Evolutionary conservation across 2,797 vertebrate species (phyloP).

Genomic region (Ataeniobius toweri): DNA sequence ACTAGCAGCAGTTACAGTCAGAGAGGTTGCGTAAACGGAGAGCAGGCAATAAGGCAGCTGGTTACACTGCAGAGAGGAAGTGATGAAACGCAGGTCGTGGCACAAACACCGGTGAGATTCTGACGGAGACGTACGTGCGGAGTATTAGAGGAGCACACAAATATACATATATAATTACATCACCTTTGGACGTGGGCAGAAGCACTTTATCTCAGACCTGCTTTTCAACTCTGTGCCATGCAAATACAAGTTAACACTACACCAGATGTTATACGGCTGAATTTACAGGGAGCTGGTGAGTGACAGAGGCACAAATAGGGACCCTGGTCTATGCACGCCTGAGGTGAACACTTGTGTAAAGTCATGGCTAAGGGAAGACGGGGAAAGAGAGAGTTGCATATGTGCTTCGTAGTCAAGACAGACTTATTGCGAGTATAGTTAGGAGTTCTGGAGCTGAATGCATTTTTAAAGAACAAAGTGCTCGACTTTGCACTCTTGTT

Average conservation of each 20-base stretch:
- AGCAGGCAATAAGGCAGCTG: slow-evolving; percentile 65
- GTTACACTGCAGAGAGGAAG: slow-evolving; percentile 54
- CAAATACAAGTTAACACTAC: slow-evolving; percentile 43
- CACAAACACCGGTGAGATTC: slow-evolving; percentile 27
- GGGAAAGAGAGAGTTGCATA: slow-evolving; percentile 29
- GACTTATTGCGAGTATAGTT: slow-evolving; percentile 35
- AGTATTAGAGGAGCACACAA: not conserved
- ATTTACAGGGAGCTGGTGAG: slow-evolving; percentile 53
- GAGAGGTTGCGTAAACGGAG: slow-evolving; percentile 65
- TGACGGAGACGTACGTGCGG: slow-evolving; percentile 42
- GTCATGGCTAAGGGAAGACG: not conserved
- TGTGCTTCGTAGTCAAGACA: slow-evolving; percentile 27
- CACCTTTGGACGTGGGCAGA: slow-evolving; percentile 21
- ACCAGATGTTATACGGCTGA: slow-evolving; percentile 32
- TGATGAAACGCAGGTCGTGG: slow-evolving; percentile 40
- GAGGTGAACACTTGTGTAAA: slow-evolving; percentile 33
- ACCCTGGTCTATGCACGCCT: slow-evolving; percentile 8
- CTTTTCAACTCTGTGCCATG: slow-evolving; percentile 49
- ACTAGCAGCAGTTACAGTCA: slow-evolving; percentile 55
- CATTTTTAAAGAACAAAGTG: not conserved
- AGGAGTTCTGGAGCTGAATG: slow-evolving; percentile 6
- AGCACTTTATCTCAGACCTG: slow-evolving; percentile 32
- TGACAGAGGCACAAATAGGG: slow-evolving; percentile 38
- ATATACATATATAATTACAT: slow-evolving; percentile 25
- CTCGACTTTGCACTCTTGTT: not conserved